Conservation (phyloP, 2,797 vertebrate species). For the Myotis myotis region DNA sequence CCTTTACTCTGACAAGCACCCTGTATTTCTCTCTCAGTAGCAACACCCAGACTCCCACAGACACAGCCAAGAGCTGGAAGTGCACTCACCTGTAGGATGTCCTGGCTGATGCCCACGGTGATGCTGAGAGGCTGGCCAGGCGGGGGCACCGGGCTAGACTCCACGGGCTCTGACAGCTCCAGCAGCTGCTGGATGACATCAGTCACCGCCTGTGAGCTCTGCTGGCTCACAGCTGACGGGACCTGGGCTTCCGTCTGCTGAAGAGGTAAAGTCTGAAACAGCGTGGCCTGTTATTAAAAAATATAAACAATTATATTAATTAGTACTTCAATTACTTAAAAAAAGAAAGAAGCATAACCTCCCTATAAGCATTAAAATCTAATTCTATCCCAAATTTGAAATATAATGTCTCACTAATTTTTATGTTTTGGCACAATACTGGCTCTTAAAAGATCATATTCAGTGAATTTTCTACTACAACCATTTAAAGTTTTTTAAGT, state of each 20-base stretch:
- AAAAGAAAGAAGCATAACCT: background rate
- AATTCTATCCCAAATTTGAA: background rate
- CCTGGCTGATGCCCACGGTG: conserved; percentile 94
- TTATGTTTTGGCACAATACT: background rate
- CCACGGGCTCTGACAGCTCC: conserved; percentile 95
- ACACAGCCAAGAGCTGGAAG: background rate
- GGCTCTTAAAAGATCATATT: background rate
- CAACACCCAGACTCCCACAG: background rate
- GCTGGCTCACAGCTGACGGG: conserved; percentile 75
- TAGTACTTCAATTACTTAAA: background rate
- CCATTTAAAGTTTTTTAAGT: background rate
- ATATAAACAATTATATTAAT: accelerated
- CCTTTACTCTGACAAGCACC: background rate
- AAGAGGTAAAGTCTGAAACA: conserved; percentile 84
- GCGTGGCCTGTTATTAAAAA: conserved; percentile 76
- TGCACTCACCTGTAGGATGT: conserved; percentile 94
- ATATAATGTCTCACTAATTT: background rate
- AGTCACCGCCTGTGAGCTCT: conserved; percentile 89
- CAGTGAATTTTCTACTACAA: background rate
- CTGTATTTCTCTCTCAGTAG: accelerated
- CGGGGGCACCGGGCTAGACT: conserved; percentile 88
- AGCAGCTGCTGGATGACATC: conserved; percentile 98
- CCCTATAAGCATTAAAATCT: background rate
- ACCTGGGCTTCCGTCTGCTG: conserved; percentile 84
- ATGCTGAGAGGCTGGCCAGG: conserved; percentile 91